Base-by-base conservation (phyloP, 2,113 vertebrate genomes). In the Eurystomus gularis region DNA sequence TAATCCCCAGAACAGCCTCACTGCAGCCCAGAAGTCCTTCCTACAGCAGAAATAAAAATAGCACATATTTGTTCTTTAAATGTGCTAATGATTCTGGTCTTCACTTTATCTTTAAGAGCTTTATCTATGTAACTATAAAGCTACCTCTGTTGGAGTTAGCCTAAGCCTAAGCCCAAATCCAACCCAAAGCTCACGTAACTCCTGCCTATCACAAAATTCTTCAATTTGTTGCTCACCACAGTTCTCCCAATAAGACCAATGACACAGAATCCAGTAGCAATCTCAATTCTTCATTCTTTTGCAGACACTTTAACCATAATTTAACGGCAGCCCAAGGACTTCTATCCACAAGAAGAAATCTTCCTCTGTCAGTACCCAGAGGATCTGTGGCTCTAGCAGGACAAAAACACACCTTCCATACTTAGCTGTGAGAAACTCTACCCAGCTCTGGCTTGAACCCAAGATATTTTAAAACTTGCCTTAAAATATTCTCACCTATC, bases 61-160 rank as follows among this genome's bases (percentile, higher is more conserved):
- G 7, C 20, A 25, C 4, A 5, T 57, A 57, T 75, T 95, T 95
- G 69, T 69, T 94, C 65, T 93, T 95, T 69, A 76, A 64, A 52
- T 66, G 44, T 37, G 44, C 33, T 71, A 85, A 57, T 87, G 29
- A 4, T 79, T 91, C 69, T 79, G 17, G 9, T 89, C 61, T 79
- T 87, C 57, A 44, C 18, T 89, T 95, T 91, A 96, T 87, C 94
- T 94, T 69, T 64, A 68, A 79, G 61, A 72, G 39, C 29, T 89
- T 95, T 82, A 84, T 57, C 86, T 90, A 8, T 20, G 33, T 52
- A 82, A 76, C 35, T 87, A 35, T 64, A 85, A 61, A 79, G 52
- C 10, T 75, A 51, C 17, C 8, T 48, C 26, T 57, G 20, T 51
- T 76, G 26, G 13, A 86, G 39, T 48, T 57, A 79, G 52, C 81